Conservation (phyloP, 2,797 vertebrate species). For the Salmo trutta region DNA sequence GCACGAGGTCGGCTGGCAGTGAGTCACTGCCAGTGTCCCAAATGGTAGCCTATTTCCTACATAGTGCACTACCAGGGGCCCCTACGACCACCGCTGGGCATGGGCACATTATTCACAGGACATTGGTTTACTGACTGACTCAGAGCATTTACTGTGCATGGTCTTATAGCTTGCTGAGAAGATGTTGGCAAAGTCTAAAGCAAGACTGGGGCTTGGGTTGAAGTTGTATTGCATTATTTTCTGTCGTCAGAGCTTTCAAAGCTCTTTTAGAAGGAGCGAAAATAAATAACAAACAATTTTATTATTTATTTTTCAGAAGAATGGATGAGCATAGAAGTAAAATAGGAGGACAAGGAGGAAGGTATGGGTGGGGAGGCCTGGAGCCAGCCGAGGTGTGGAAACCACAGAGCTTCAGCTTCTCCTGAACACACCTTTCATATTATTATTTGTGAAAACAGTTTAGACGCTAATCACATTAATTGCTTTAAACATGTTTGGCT, state of each 20-base stretch:
- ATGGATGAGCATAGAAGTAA: neutral
- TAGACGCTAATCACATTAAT: slow-evolving; percentile 74
- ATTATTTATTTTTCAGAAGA: neutral
- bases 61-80: too few relatives aligned
- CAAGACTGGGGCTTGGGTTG: neutral
- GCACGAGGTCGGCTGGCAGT: slow-evolving; percentile 31
- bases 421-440: slow-evolving; percentile 57
- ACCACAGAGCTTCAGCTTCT: slow-evolving; percentile 29
- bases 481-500: slow-evolving; percentile 77
- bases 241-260: neutral
- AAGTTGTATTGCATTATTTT: neutral
- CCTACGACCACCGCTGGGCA: slow-evolving; percentile 31
- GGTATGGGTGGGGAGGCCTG: neutral
- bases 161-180: neutral
- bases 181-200: neutral
- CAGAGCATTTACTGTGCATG: slow-evolving; percentile 38
- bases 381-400: slow-evolving; percentile 28
- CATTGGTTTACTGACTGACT: slow-evolving; percentile 26
- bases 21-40: neutral
- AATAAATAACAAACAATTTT: neutral
- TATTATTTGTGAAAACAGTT: slow-evolving; percentile 76
- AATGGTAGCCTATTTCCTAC: too few relatives aligned
- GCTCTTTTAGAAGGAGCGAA: neutral
- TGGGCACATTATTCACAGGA: slow-evolving; percentile 13
- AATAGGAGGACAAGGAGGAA: neutral